Conservation (phyloP, 2,888 invertebrate species). For the Trachelus troglodyta region DNA sequence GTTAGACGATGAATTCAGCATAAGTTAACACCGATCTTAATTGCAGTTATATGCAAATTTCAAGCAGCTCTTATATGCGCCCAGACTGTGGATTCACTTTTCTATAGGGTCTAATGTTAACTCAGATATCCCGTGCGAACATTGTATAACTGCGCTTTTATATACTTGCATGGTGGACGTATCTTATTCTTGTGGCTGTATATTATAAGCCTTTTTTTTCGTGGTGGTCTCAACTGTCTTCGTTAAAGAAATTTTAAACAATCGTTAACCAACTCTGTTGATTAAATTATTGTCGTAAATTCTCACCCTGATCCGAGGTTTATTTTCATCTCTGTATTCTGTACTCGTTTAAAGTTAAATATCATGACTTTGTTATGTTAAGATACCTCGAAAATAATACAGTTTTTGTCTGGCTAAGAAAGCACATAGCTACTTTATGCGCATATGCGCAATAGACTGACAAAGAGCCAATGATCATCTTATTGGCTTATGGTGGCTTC, state of each 20-base stretch:
- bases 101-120: not conserved
- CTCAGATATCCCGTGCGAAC: constrained; percentile 21
- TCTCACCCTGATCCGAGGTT: not conserved
- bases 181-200: not conserved
- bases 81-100: not conserved
- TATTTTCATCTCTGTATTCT: not conserved
- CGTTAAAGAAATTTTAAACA: not conserved
- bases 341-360: not conserved
- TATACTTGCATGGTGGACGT: not conserved
- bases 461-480: not conserved
- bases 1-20: not conserved
- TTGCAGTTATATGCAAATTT: constrained; percentile 56
- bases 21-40: constrained; percentile 45
- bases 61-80: not conserved
- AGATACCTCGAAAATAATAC: not conserved
- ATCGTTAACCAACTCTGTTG: not conserved
- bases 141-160: constrained; percentile 13
- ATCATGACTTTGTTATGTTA: not conserved
- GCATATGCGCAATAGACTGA: not conserved
- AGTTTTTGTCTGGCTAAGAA: not conserved
- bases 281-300: not conserved
- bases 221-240: not conserved
- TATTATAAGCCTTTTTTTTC: not conserved
- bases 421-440: not conserved
- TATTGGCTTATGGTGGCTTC: not conserved